Percentiles rank a stretch among this genome's conserved stretches.
These are phyloP conservation scores for Rynchops niger DNA, from an alignment of 2,113 vertebrate species.

Conservation along the genomic window DNA sequence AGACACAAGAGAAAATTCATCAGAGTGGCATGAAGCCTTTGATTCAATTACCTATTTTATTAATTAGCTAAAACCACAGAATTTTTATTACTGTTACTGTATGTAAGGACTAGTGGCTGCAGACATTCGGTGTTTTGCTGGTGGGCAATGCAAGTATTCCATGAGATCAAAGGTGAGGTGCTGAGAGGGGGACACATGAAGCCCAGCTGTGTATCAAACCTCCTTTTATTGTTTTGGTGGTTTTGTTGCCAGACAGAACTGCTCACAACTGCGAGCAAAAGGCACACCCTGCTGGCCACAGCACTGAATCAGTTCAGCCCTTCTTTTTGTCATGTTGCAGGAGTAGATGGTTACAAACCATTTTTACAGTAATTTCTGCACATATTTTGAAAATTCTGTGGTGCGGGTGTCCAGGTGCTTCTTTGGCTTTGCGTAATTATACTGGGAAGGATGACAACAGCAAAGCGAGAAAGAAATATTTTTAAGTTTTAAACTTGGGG, in stretches of 20 bases:
- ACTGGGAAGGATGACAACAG: not conserved
- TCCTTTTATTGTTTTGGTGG: not conserved
- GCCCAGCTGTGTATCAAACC: not conserved
- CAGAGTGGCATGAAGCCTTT: not conserved
- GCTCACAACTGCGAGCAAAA: not conserved
- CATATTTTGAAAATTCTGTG: not conserved
- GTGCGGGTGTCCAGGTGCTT: not conserved
- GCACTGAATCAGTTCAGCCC: not conserved
- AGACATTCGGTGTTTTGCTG: not conserved
- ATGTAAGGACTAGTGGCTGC: not conserved
- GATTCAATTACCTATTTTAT: not conserved
- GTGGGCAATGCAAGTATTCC: not conserved
- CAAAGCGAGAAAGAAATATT: not conserved
- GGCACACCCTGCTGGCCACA: conserved; percentile 22
- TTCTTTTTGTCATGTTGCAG: not conserved
- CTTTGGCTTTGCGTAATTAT: not conserved
- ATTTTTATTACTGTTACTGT: not conserved
- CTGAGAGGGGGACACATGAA: not conserved
- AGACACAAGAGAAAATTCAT: not conserved
- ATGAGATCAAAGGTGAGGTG: not conserved
- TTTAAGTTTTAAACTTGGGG: not conserved
- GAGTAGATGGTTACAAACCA: not conserved
- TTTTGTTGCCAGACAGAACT: not conserved
- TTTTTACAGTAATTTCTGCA: not conserved
- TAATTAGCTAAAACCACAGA: not conserved